A percentile compares a stretch with the other conserved stretches of the same genome.
Evolutionary conservation across 2,888 invertebrate genomes (phyloP).

Genomic region (Limnephilus lunatus): DNA sequence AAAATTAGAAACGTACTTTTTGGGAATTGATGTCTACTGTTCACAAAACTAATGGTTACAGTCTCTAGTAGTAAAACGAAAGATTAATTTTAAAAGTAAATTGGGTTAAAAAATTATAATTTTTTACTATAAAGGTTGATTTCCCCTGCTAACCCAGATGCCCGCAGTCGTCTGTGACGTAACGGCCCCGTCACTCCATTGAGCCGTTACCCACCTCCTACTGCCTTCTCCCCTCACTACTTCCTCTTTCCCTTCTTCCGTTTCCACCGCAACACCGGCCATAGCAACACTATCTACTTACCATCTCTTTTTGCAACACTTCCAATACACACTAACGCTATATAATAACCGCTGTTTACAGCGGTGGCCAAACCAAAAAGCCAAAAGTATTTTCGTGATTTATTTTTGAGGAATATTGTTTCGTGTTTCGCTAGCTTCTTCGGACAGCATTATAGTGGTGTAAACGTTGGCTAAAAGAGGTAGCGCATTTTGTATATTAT

Average conservation of each 20-base stretch:
- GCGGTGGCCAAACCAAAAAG: neutral
- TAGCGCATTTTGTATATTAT: too few relatives aligned
- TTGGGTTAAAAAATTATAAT: neutral
- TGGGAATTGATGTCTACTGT: too few relatives aligned
- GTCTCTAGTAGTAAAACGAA: too few relatives aligned
- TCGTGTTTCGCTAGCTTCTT: too few relatives aligned
- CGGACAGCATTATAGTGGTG: too few relatives aligned
- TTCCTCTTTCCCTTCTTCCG: neutral
- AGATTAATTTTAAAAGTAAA: too few relatives aligned
- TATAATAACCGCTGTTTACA: neutral
- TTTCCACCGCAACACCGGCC: neutral
- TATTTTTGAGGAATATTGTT: too few relatives aligned
- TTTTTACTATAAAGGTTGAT: neutral
- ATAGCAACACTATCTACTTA: neutral
- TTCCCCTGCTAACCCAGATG: neutral
- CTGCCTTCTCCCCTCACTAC: neutral
- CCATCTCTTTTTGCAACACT: neutral
- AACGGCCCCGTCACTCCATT: slow-evolving; percentile 36
- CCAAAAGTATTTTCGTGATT: too few relatives aligned
- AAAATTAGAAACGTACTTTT: too few relatives aligned
- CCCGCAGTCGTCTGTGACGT: slow-evolving; percentile 31
- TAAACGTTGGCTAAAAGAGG: too few relatives aligned
- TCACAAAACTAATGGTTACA: too few relatives aligned
- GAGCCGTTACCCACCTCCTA: neutral
- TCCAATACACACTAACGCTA: neutral